Base-by-base conservation (phyloP, 1,140 invertebrate genomes). In the honey bee (Apis mellifera) region DNA sequence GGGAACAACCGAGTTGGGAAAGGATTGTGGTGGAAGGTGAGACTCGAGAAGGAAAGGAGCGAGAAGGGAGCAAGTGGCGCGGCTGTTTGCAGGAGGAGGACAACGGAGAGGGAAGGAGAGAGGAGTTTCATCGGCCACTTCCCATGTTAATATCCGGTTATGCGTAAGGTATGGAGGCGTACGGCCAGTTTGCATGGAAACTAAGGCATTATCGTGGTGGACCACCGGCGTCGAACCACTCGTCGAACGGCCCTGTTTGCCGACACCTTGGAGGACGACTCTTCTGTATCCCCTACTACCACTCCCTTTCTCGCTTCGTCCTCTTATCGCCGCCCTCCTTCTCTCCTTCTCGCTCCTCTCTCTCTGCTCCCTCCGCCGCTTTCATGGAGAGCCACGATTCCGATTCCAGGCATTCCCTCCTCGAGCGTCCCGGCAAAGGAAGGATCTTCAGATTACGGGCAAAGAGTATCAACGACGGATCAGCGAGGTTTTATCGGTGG, bases 101-200 rank as follows among this genome's bases (percentile, higher is more conserved):
- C 82, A 75, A 73, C 78, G 83, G 72, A 12, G 82, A 68, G 76
- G 32, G 62, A 57, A 15, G 65, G 85, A 57, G 26, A 60, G 85
- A 80, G 85, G 74, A 76, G 72, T 84, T 80, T 86, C 92, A 89
- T 92, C 86, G 91, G 92, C 91, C 91, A 93, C 87, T 93, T 93
- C 92, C 91, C 92, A 93, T 93, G 91, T 91, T 93, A 93, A 93
- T 93, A 92, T 91, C 91, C 90, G 92, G 91, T 93, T 93, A 93
- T 93, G 91, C 89, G 91, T 93, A 92, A 93, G 92, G 91, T 93
- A 92, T 92, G 92, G 91, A 92, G 92, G 92, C 92, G 91, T 91
- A 92, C 89, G 90, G 91, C 86, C 92, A 90, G 92, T 93, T 93
- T 93, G 92, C 92, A 93, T 93, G 92, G 92, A 93, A 93, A 93